Base-by-base conservation (phyloP, 2,797 vertebrate genomes). In the Neopelma chrysocephalum region DNA sequence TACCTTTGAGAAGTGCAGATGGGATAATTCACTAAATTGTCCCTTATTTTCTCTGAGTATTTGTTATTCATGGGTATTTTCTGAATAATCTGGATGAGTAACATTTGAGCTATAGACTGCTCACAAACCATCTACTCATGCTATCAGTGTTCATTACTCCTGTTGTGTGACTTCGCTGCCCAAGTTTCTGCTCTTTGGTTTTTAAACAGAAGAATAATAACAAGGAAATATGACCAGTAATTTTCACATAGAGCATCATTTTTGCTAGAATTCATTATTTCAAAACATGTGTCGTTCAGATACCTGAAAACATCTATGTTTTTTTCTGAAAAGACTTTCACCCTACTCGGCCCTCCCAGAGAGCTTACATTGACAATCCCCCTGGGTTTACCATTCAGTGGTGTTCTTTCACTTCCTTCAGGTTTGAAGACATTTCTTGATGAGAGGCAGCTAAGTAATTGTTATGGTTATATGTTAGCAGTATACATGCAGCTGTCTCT, bases 1-100 rank as follows among this genome's bases (percentile, higher is more conserved):
- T 79, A 68, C 36, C 26, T 72, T 73, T 87, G 62, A 72, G 68
- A 90, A 88, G 60, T 70, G n/a, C 73, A 83, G 82, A 84, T 87
- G 66, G 83, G 51, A 86, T 60, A 48, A 57, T 80, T 91, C 77
- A 29, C 73, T 95, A 84, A 90, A 93, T 77, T 86, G 72, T 62
- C 36, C 40, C 36, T 90, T 83, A 79, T 91, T 93, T 94, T 93
- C 62, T 87, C 64, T 54, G 36, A 75, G 21, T 42, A 68, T 91
- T 95, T 96, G 58, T 86, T 94, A 92, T 95, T 95, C 73, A 50
- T 87, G 70, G 80, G 64, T 61, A 61, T 95, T 94, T 94, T 93
- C 81, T 77, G 83, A 95, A 94, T 93, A 95, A 92, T 90, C 56
- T 7, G 12, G 45, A 70, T 89, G 56, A 94, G 71, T 82, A 96